Conservation (phyloP, 2,113 vertebrate species). For the Octodon degus region DNA sequence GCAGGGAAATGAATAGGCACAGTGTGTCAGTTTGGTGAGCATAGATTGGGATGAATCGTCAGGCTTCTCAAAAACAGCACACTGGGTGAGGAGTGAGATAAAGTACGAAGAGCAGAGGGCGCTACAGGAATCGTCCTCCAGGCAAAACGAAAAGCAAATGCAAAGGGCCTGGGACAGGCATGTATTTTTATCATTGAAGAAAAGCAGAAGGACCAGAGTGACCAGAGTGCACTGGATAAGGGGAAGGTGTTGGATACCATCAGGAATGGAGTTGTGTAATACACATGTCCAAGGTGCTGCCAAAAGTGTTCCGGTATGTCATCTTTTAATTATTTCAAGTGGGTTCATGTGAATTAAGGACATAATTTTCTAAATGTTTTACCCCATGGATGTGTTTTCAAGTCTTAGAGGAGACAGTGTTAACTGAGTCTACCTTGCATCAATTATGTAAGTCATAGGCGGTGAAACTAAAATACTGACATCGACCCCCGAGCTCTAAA, state of each 20-base stretch:
- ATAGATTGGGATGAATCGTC: background rate
- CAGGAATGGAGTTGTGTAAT: too few relatives aligned
- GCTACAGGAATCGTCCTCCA: background rate
- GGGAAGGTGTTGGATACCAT: background rate
- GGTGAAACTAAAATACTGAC: background rate
- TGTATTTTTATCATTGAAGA: background rate
- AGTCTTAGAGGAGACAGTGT: background rate
- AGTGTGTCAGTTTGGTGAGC: background rate
- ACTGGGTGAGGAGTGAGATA: background rate
- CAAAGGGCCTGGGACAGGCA: background rate
- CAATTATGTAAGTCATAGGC: background rate
- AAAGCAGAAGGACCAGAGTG: background rate
- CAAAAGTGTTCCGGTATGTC: background rate
- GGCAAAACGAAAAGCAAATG: background rate
- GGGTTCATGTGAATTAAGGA: background rate
- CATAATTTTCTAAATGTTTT: background rate
- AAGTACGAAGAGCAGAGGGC: background rate
- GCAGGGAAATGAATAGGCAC: background rate
- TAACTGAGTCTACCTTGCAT: background rate
- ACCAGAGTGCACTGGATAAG: background rate
- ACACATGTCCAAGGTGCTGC: fast-evolving
- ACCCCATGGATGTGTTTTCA: background rate
- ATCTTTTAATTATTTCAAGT: background rate
- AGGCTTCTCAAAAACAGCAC: background rate
- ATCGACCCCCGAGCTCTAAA: background rate